phyloP scores from a whole-genome alignment of 2,113 vertebrate genomes.

The Probosciger aterrimus region DNA sequence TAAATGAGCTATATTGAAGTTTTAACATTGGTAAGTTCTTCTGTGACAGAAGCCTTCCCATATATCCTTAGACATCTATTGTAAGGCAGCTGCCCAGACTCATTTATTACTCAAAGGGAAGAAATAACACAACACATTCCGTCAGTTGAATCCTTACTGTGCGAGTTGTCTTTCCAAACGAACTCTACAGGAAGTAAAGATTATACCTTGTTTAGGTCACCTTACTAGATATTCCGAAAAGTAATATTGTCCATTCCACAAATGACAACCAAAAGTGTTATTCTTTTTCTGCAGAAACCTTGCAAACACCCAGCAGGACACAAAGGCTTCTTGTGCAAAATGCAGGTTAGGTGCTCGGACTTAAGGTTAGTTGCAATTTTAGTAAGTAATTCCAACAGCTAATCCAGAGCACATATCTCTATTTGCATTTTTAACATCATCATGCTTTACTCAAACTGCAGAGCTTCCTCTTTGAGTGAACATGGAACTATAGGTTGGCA shows the following conservation, averaged over 20 bases:
- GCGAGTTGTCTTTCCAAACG: background rate
- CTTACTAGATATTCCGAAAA: background rate
- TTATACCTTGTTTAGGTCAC: background rate
- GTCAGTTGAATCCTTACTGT: background rate
- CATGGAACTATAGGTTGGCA: background rate
- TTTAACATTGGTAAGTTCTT: background rate
- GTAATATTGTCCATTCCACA: background rate
- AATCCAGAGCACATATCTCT: accelerated
- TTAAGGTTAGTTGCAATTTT: background rate
- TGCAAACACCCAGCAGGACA: background rate
- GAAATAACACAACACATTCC: background rate
- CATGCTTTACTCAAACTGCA: background rate
- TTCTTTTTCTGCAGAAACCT: background rate
- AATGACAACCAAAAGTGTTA: background rate
- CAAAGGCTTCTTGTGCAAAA: background rate
- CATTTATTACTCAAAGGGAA: background rate
- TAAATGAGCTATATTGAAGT: background rate
- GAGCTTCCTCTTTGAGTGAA: background rate
- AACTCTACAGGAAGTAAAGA: background rate
- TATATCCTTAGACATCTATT: background rate
- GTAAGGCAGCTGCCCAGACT: background rate
- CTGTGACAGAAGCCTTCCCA: background rate
- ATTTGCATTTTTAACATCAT: background rate
- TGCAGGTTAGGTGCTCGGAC: background rate
- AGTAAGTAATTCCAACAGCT: background rate